Percentiles rank a stretch among this genome's conserved stretches.
Conservation (phyloP, 1,140 invertebrate genomes). For the Conus betulinus region DNA sequence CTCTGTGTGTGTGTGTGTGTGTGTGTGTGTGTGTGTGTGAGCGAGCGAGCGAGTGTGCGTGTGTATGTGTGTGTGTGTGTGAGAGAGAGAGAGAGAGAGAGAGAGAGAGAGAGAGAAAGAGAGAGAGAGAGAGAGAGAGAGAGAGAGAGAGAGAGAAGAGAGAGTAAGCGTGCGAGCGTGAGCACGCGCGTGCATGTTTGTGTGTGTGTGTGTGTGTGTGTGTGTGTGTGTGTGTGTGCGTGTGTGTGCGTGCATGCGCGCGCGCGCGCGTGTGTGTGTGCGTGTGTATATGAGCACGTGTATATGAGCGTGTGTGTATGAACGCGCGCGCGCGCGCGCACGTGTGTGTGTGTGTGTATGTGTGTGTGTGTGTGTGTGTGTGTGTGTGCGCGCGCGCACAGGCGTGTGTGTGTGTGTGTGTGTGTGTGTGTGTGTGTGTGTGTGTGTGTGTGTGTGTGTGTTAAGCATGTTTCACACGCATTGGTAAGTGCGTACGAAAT, state of each 20-base stretch:
- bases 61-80: constrained; percentile 6
- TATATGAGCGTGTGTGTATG: background rate
- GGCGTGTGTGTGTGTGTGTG: too few relatives aligned
- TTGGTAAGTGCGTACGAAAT: background rate
- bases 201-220: constrained; percentile 11
- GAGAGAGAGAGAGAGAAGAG: too few relatives aligned
- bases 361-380: background rate
- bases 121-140: background rate
- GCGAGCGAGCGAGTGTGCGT: background rate
- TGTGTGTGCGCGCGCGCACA: background rate
- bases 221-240: background rate
- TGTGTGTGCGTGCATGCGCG: background rate
- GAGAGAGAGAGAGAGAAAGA: background rate
- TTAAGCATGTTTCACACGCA: background rate
- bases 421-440: too few relatives aligned
- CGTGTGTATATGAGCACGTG: background rate
- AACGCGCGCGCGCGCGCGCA: background rate
- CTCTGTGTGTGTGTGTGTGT: too few relatives aligned
- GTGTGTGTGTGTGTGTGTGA: too few relatives aligned
- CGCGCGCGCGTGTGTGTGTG: too few relatives aligned
- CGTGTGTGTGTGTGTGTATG: background rate
- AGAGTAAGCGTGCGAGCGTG: background rate
- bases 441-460: too few relatives aligned
- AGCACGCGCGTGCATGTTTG: background rate
- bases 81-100: background rate